Evolutionary conservation across 2,113 vertebrate species (phyloP).

Genomic region (Pelvicachromis taeniatus): DNA sequence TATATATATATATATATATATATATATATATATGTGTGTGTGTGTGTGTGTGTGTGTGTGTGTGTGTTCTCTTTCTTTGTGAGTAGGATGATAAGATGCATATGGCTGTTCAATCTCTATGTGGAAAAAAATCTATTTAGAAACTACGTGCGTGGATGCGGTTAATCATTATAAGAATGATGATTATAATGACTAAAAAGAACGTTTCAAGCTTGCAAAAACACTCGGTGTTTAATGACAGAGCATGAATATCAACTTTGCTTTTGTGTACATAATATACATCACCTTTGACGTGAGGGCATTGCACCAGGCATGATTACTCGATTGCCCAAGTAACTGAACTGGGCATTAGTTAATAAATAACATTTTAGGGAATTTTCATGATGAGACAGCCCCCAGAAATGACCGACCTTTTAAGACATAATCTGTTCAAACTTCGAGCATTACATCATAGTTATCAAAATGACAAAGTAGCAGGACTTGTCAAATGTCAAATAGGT

Average conservation of each 20-base stretch:
- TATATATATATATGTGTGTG: too few relatives aligned
- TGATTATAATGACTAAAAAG: not conserved
- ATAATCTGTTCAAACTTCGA: not conserved
- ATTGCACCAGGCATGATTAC: not conserved
- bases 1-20: too few relatives aligned
- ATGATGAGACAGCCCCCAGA: not conserved
- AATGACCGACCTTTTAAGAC: not conserved
- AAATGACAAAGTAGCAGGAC: not conserved
- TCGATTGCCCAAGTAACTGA: not conserved
- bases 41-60: too few relatives aligned
- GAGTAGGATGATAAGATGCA: not conserved
- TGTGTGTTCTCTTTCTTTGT: rapidly evolving
- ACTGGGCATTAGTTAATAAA: not conserved
- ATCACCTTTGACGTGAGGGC: not conserved
- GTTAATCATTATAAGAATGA: not conserved
- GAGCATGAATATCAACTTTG: not conserved
- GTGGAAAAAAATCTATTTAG: not conserved
- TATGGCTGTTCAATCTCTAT: not conserved
- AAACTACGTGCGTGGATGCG: not conserved
- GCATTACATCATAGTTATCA: not conserved
- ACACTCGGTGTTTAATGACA: not conserved
- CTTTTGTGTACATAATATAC: not conserved
- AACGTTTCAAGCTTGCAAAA: not conserved
- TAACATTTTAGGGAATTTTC: not conserved
- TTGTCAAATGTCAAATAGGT: not conserved